Evolutionary conservation across 1,140 invertebrate species (phyloP), one percentile per base, ranked within the genome.

Genomic region (Scylla paramamosain): DNA sequence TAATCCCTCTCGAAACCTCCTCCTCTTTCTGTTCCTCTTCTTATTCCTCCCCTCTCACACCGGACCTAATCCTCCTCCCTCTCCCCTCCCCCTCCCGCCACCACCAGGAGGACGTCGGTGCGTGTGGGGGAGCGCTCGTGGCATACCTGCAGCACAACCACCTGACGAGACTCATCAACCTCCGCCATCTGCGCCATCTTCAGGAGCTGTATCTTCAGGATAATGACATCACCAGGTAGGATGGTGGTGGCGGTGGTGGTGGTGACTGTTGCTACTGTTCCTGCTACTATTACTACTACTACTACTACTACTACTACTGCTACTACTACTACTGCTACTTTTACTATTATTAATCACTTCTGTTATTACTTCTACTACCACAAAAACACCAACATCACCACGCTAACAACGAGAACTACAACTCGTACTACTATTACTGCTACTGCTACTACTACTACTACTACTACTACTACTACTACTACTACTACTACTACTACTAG

Each of bases 191-290:
- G 0, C 46, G 84, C 12, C 82, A 88, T 31, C 94, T 95, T 48
- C 94, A 93, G 48, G 94, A 95, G 67, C 91, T 95, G 16, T 95
- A 93, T 28, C 94, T 95, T 7, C 94, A 95, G 25, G 91, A 95
- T n/a, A 95, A 95, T 84, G 91, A 95, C 52, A 95, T 95, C 52
- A 95, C 91, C 84, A 93, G 94, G 94, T 95, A 32, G 39, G 83
- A 10, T 48, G 29, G 6, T 77, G 67, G 6, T 77, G 2, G 6
- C 14, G 48, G 48, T n/a, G n/a, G n/a, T n/a, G n/a, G n/a, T n/a
- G n/a, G n/a, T 28, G 4, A n/a, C n/a, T 25, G n/a, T 12, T 8
- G 77, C 16, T 28, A 14, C 16, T 77, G 67, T 3, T 77, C 0
- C 16, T 77, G 67, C 12, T 12, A 59, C 67, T 77, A 77, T 3